Evolutionary conservation across 2,888 invertebrate genomes (phyloP).

Genomic region (Pachliopta kotzebuea): DNA sequence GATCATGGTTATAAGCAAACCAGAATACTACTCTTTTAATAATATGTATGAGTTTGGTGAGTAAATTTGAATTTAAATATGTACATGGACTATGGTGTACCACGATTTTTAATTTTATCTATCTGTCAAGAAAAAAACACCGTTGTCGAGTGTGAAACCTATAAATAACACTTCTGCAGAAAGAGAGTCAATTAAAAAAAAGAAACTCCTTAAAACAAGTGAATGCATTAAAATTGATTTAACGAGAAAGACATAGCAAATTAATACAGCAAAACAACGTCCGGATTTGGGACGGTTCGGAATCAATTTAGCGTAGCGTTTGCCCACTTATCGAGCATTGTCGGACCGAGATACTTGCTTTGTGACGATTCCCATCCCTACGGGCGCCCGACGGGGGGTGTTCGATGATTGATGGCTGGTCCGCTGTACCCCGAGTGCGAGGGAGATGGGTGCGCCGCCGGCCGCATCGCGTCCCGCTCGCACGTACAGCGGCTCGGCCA

Average conservation of each 20-base stretch:
- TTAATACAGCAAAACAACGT: conserved; percentile 58
- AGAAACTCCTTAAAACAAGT: background rate
- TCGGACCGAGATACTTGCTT: conserved; percentile 62
- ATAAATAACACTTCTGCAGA: background rate
- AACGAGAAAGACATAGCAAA: conserved; percentile 40
- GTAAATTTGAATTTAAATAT: too few relatives aligned
- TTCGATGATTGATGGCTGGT: conserved; percentile 76
- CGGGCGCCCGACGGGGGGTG: conserved; percentile 71
- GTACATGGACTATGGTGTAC: too few relatives aligned
- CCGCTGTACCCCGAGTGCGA: conserved; percentile 59
- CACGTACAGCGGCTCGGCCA: conserved; percentile 63
- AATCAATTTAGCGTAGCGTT: conserved; percentile 75
- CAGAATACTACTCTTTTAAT: too few relatives aligned
- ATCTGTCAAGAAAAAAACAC: too few relatives aligned
- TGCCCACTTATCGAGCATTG: conserved; percentile 77
- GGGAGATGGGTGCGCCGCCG: conserved; percentile 44
- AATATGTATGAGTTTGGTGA: too few relatives aligned
- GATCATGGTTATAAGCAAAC: too few relatives aligned
- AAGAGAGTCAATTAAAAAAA: background rate
- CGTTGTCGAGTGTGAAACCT: background rate
- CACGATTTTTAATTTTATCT: too few relatives aligned
- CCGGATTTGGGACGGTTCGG: conserved; percentile 56
- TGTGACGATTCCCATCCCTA: conserved; percentile 76
- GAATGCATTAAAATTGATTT: conserved; percentile 9
- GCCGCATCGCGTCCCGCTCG: conserved; percentile 47